Evolutionary conservation across 30 jellyfish, hydroid and myxozoan genomes (phyloP).

Genomic region (Cassiopea andromeda): DNA sequence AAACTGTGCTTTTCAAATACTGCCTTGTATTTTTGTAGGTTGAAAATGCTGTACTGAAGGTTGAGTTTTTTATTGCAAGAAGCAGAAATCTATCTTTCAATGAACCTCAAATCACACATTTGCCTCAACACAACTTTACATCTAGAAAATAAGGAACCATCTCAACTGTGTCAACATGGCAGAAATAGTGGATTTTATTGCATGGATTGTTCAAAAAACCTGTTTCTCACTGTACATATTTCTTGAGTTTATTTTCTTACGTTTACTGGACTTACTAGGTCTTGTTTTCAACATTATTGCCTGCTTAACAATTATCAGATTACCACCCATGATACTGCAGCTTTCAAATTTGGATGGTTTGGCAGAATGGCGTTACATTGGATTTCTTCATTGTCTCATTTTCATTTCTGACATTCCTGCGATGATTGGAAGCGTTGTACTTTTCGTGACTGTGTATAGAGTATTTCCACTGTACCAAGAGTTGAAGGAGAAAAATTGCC

Average conservation of each 20-base stretch:
- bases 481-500: constrained; percentile 42
- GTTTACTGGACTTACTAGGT: constrained; percentile 87
- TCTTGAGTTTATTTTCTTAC: constrained; percentile 64
- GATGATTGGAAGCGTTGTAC: constrained; percentile 58
- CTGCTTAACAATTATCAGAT: constrained; percentile 74
- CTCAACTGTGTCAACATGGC: constrained; percentile 56
- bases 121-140: background rate
- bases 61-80: too few relatives aligned
- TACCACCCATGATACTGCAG: constrained; percentile 81
- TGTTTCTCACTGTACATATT: constrained; percentile 76
- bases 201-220: constrained; percentile 80
- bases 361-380: constrained; percentile 81
- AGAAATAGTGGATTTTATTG: constrained; percentile 87
- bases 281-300: constrained; percentile 80
- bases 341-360: constrained; percentile 50
- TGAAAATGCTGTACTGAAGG: too few relatives aligned
- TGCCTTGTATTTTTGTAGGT: too few relatives aligned
- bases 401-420: constrained; percentile 77
- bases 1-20: too few relatives aligned
- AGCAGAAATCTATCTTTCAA: too few relatives aligned
- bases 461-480: constrained; percentile 70
- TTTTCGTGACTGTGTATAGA: constrained; percentile 73
- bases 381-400: constrained; percentile 75
- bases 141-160: background rate
- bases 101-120: background rate